A percentile compares a stretch with the other conserved stretches of the same genome.
Conservation (phyloP, 2,113 vertebrate species). For the Oenanthe melanoleuca region DNA sequence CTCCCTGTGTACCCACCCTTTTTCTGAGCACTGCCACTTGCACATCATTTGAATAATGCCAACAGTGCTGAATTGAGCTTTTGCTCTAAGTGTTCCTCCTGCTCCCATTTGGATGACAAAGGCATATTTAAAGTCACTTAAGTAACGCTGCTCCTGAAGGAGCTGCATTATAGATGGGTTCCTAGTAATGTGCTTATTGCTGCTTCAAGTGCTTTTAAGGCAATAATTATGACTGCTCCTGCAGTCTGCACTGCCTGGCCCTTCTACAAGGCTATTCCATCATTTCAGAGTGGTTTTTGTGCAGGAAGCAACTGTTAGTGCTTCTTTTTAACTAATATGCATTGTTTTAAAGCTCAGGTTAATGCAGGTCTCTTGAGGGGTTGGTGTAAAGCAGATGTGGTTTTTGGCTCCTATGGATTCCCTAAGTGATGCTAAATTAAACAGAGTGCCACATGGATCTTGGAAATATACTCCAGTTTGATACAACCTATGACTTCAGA, state of each 20-base stretch:
- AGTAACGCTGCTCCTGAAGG: neutral
- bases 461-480: neutral
- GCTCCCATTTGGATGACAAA: constrained; percentile 39
- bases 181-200: constrained; percentile 23
- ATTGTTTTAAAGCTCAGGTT: constrained; percentile 16
- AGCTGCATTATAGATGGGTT: neutral
- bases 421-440: neutral
- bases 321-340: neutral
- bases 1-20: neutral
- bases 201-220: constrained; percentile 39
- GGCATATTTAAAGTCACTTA: constrained; percentile 15
- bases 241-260: neutral
- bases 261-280: neutral
- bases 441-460: neutral
- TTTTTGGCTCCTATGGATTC: neutral
- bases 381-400: neutral
- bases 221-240: constrained; percentile 8
- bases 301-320: neutral
- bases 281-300: neutral
- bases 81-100: neutral
- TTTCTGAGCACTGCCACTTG: neutral
- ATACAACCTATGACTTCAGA: neutral
- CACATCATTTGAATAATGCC: neutral
- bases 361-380: neutral
- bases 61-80: neutral